Percentiles rank a stretch among this genome's conserved stretches.
Evolutionary conservation across 30 jellyfish, hydroid and myxozoan genomes (phyloP).

Genomic region (Hydractinia echinata): DNA sequence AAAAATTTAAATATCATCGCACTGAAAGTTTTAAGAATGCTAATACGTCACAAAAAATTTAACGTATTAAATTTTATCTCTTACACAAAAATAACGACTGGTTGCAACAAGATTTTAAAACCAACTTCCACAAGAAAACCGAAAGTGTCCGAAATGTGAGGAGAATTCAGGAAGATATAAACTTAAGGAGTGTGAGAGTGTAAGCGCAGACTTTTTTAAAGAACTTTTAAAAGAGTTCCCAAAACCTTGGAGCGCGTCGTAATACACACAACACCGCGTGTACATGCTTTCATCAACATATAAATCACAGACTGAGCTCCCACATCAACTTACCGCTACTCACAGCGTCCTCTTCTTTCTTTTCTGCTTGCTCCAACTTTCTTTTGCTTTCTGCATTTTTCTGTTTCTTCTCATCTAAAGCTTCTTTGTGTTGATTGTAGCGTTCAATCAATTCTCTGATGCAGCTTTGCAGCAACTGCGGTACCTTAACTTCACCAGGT

Average conservation of each 20-base stretch:
- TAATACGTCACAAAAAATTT: constrained; percentile 1
- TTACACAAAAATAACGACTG: too few relatives aligned
- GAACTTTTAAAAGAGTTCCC: background rate
- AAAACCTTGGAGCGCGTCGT: background rate
- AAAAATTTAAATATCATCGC: too few relatives aligned
- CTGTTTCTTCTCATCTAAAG: background rate
- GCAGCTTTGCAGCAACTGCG: constrained; percentile 39
- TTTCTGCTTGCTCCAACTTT: background rate
- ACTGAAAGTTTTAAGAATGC: too few relatives aligned
- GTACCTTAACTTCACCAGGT: constrained; percentile 58
- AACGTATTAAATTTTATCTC: background rate
- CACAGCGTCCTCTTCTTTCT: background rate
- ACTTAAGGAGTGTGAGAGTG: background rate
- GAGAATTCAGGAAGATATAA: background rate
- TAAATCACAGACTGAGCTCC: too few relatives aligned
- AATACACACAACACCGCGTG: too few relatives aligned
- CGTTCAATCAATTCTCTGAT: constrained; percentile 23
- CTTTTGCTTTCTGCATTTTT: background rate
- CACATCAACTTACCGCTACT: background rate
- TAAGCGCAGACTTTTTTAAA: background rate
- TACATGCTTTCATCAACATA: too few relatives aligned
- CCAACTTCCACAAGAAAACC: too few relatives aligned
- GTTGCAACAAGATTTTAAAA: too few relatives aligned
- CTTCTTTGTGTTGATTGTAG: background rate
- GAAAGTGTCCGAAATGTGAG: background rate